phyloP scores from a whole-genome alignment of 2,797 vertebrate species.

The Diplodus puntazzo region DNA sequence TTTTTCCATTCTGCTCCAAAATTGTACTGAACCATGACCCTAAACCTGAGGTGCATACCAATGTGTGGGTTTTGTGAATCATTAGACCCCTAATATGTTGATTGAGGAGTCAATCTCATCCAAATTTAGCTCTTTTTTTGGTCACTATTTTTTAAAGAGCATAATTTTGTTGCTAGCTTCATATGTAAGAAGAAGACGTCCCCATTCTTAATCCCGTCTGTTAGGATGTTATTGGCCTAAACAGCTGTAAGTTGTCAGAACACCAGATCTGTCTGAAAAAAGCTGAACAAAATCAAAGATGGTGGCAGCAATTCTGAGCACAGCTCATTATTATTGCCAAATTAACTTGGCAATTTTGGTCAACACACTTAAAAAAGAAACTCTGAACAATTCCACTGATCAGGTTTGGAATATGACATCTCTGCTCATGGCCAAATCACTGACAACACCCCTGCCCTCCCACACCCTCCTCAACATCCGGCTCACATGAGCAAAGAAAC shows the following conservation, averaged over 20 bases:
- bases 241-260: background rate
- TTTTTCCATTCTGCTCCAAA: too few relatives aligned
- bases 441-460: conserved; percentile 35
- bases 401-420: conserved; percentile 35
- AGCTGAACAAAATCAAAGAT: background rate
- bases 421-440: conserved; percentile 35
- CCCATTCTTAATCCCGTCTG: background rate
- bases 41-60: too few relatives aligned
- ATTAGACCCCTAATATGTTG: background rate
- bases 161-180: background rate
- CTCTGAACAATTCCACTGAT: conserved; percentile 20
- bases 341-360: background rate
- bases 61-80: too few relatives aligned
- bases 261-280: background rate
- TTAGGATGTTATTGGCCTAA: background rate
- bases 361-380: conserved; percentile 15
- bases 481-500: conserved; percentile 68
- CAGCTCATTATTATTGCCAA: conserved; percentile 3
- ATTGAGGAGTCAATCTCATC: background rate
- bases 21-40: too few relatives aligned
- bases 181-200: background rate
- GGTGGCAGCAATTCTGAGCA: background rate
- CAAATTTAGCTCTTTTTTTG: background rate
- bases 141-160: too few relatives aligned
- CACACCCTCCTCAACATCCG: conserved; percentile 54